phyloP scores from a whole-genome alignment of 2,888 invertebrate species.

The Scelioninae gen. 2 region DNA sequence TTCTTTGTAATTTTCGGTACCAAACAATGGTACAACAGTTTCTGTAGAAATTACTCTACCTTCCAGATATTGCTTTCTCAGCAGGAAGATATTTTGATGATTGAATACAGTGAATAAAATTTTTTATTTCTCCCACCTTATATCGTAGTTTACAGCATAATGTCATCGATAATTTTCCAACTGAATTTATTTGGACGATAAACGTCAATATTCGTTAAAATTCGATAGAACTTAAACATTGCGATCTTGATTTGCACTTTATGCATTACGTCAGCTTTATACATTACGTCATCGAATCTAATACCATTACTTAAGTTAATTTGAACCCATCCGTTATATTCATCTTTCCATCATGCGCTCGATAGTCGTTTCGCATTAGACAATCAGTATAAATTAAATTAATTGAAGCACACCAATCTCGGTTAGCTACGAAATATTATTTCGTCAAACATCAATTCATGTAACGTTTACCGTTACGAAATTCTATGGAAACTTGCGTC shows the following conservation, averaged over 20 bases:
- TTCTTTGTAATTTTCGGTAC: too few species aligned
- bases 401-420: conserved; percentile 10
- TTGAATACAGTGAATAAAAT: too few species aligned
- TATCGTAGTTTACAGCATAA: too few species aligned
- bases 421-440: background rate
- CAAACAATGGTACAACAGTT: too few species aligned
- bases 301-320: conserved; percentile 27
- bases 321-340: conserved; percentile 24
- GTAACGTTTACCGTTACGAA: background rate
- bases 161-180: too few species aligned
- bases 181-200: too few species aligned
- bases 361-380: conserved; percentile 3
- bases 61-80: too few species aligned
- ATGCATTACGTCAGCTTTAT: background rate
- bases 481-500: background rate
- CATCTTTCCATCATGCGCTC: conserved; percentile 15
- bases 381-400: conserved; percentile 24
- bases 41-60: too few species aligned
- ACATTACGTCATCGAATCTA: conserved; percentile 2
- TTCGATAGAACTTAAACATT: too few species aligned
- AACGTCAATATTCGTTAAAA: too few species aligned
- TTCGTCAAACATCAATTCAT: background rate
- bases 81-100: too few species aligned
- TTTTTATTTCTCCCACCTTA: too few species aligned
- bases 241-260: conserved; percentile 3